Base-by-base conservation (phyloP, 2,797 vertebrate genomes). In the Danio albolineatus region DNA sequence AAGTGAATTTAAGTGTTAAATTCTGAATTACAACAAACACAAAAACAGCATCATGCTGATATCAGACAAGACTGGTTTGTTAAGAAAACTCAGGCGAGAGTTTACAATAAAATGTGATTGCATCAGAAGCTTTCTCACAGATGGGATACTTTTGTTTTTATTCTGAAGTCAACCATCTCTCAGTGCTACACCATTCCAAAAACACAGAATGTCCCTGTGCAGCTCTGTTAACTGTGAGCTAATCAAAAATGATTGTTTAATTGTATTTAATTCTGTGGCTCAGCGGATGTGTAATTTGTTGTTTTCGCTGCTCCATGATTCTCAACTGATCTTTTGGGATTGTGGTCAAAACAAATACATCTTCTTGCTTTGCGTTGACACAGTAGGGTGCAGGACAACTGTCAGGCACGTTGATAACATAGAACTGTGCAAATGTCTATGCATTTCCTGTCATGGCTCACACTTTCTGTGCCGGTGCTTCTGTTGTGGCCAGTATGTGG, bases 261-360 rank as follows among this genome's bases (percentile, higher is more conserved):
- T 86, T 85, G 81, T 69, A 6, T 77, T 17, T 82, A 70, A 73
- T 80, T 79, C 4, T 21, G n/a, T 19, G 38, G 44, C 80, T 75
- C 39, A 17, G 16, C 61, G 61, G 61, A 72, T 43, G 56, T 17
- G 66, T 48, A 75, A 59, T 65, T 79, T 73, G 66, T 65, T 78
- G 39, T 73, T 39, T 71, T 75, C 10, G 62, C 38, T 60, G 60
- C 36, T 41, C 2, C 44, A 67, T 86, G 64, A 82, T 81, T 85
- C 62, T 38, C 21, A 41, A 28, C 2, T 19, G 13, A 10, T 70
- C 85, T 81, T 64, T 53, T 16, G 73, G 87, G 83, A 79, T 46
- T 44, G 36, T 43, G 54, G 53, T 38, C n/a, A 44, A 66, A 81
- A 84, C 49, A 86, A 85, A 83, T 72, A 74, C 19, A 17, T 19